Conservation (phyloP, 2,113 vertebrate genomes). For the Corvus hawaiiensis region DNA sequence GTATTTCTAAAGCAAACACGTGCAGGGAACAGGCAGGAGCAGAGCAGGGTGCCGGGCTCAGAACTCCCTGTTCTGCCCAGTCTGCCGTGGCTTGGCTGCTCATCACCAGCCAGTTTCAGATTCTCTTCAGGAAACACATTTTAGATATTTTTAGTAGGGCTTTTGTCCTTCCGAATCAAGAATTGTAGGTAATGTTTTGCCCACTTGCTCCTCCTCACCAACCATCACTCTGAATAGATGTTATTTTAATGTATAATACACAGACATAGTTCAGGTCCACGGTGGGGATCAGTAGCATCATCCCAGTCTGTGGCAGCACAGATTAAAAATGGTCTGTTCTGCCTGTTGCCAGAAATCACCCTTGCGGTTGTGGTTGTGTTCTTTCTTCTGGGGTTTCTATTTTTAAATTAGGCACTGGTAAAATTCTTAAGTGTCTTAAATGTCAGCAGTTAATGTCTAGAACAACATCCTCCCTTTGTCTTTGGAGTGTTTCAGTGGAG, state of each 20-base stretch:
- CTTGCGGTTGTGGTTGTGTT: neutral
- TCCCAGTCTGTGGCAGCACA: neutral
- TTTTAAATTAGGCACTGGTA: neutral
- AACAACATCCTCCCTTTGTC: slow-evolving; percentile 27
- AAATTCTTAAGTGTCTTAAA: neutral
- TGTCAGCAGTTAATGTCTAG: neutral
- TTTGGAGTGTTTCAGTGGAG: neutral
- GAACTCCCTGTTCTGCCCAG: neutral
- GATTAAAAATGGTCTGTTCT: neutral
- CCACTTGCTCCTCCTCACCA: neutral
- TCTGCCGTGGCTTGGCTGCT: fast-evolving
- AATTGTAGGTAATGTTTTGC: fast-evolving
- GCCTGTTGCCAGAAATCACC: neutral
- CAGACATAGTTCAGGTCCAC: neutral
- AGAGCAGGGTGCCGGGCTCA: neutral
- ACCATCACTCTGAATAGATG: fast-evolving
- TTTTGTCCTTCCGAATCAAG: neutral
- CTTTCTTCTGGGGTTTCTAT: neutral
- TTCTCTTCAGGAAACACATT: neutral
- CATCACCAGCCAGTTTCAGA: neutral
- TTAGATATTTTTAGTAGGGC: neutral
- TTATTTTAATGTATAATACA: neutral
- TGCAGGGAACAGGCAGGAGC: neutral
- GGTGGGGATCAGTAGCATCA: neutral
- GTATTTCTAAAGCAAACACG: neutral